Evolutionary conservation across 2,797 vertebrate species (phyloP).

Genomic region (Rallus crepitans): DNA sequence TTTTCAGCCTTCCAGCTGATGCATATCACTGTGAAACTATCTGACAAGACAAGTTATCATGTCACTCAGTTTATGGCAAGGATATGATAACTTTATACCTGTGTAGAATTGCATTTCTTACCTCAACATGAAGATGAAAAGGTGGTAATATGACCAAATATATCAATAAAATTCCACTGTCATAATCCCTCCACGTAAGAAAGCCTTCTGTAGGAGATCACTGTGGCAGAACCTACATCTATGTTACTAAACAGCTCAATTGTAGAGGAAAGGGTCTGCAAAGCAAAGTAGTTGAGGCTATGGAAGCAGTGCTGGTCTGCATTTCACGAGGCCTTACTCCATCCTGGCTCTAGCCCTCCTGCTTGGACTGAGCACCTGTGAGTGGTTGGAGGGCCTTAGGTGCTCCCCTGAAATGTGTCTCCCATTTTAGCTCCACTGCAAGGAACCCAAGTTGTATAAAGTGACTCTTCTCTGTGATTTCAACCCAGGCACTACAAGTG

Average conservation of each 20-base stretch:
- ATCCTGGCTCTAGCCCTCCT: neutral
- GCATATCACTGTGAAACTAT: neutral
- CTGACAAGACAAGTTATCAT: slow-evolving; percentile 24
- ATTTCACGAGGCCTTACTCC: neutral
- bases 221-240: neutral
- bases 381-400: neutral
- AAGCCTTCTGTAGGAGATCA: neutral
- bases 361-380: neutral
- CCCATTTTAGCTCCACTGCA: neutral
- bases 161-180: neutral
- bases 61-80: neutral
- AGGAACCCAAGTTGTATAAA: neutral
- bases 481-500: accelerated
- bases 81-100: slow-evolving; percentile 25
- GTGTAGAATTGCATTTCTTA: neutral
- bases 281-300: neutral
- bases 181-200: neutral
- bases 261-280: neutral
- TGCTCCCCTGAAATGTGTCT: neutral
- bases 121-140: slow-evolving; percentile 15
- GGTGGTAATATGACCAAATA: neutral
- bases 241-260: neutral
- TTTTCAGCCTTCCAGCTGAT: slow-evolving; percentile 30
- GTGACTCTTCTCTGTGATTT: accelerated
- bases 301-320: neutral